phyloP scores from a whole-genome alignment of 2,888 invertebrate genomes.

The Tipula unca region DNA sequence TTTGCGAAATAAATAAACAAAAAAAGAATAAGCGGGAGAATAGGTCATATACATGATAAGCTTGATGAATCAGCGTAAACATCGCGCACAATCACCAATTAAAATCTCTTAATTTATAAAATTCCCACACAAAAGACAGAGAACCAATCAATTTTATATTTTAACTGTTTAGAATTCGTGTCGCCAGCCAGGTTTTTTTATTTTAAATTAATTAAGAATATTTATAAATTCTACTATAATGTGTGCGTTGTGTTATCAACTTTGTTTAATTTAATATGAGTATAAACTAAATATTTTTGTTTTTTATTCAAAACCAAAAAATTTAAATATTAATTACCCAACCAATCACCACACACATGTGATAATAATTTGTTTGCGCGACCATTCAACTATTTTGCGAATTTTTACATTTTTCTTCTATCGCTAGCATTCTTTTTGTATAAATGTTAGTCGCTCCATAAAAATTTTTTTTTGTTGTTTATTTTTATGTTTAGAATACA shows the following conservation, averaged over 20 bases:
- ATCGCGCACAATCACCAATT: background rate
- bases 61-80: background rate
- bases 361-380: slow-evolving; percentile 8
- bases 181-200: background rate
- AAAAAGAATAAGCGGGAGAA: background rate
- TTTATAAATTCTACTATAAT: background rate
- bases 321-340: slow-evolving; percentile 8
- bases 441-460: background rate
- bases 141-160: background rate
- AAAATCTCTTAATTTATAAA: background rate
- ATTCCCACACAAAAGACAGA: background rate
- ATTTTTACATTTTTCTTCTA: background rate
- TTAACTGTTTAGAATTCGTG: background rate
- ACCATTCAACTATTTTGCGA: slow-evolving; percentile 8
- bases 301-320: background rate
- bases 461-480: background rate
- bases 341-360: background rate
- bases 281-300: no score
- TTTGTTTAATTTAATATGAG: background rate
- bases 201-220: background rate
- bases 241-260: background rate
- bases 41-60: background rate
- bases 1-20: background rate
- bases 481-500: background rate
- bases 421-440: background rate